These are phyloP conservation scores for Aphis craccivora DNA, from an alignment of 1,140 invertebrate species.

Conservation along the genomic window DNA sequence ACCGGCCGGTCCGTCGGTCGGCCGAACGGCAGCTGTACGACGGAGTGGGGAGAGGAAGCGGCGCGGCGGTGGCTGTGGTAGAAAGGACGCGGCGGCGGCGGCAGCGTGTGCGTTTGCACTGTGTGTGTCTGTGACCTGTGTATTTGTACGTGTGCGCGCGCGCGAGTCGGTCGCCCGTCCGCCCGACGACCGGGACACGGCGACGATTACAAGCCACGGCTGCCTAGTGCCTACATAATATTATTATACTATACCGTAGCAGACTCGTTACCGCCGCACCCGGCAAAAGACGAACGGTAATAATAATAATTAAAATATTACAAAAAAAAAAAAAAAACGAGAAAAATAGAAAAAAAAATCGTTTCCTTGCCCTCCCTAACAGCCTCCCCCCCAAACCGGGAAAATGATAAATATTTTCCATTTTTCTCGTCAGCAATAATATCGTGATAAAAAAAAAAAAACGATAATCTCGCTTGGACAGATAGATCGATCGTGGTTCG, in stretches of 20 bases:
- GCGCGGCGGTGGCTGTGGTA: slow-evolving; percentile 23
- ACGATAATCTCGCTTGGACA: background rate
- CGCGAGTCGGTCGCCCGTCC: background rate
- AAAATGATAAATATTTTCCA: background rate
- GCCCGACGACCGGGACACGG: background rate
- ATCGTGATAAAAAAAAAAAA: background rate
- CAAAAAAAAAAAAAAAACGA: background rate
- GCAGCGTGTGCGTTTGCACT: background rate
- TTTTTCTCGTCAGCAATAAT: background rate
- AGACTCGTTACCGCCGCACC: background rate
- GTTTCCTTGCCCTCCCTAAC: too few relatives aligned
- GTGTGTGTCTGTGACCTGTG: background rate
- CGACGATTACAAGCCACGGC: background rate
- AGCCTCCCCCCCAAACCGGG: background rate
- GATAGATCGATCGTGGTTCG: background rate
- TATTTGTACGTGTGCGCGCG: background rate
- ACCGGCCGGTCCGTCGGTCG: slow-evolving; percentile 43
- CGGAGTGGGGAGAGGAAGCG: slow-evolving; percentile 13
- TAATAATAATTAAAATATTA: background rate
- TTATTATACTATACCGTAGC: background rate
- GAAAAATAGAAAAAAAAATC: background rate
- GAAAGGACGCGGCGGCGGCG: slow-evolving; percentile 43
- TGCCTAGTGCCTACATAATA: background rate
- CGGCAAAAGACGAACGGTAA: background rate
- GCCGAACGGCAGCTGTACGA: background rate